Evolutionary conservation across 2,888 invertebrate species (phyloP), one percentile per base, ranked within the genome.

Genomic region (Alloplasta piceator): DNA sequence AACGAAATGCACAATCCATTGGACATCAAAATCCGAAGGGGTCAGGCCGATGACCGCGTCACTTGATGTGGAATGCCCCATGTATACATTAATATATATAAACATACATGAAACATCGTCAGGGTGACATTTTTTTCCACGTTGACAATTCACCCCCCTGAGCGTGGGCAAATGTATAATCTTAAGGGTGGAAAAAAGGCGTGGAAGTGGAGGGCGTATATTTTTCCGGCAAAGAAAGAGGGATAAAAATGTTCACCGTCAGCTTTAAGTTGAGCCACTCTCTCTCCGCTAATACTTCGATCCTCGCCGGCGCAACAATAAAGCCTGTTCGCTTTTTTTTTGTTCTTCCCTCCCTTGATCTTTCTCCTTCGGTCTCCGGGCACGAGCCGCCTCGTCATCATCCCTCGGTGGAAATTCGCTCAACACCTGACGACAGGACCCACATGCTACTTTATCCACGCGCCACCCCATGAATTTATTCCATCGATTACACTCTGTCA

Each of bases 401-500:
- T 73, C 55, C 14, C 75, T 66, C 60, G 60, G 71, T 67, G 66
- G 66, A 74, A 74, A 74, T 74, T 74, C 48, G 56, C 58, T 52
- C 55, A 67, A 72, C 80, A 76, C 67, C 80, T 72, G 80, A 67
- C 72, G 75, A 74, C 46, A 26, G 5, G 72, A 61, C 58, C 52
- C 75, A 38, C 39, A 61, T 61, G 71, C 55, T 61, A 75, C 67
- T 80, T 80, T 61, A 76, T 76, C 61, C 12, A 46, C 67, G 56
- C 71, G 52, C 66, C 39, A 55, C 39, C 71, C 66, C 46, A 80
- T 76, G 76, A 80, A 80, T 80, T 72, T 67, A 71, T 76, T 76
- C 41, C 10, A 76, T 80, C 72, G 67, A 80, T 76, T 68, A 76
- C 56, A 38, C 56, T 41, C 41, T 67, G 41, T 60, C 75, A 50